A percentile compares a stretch with the other conserved stretches of the same genome.
Evolutionary conservation across 2,113 vertebrate genomes (phyloP).

Genomic region (Triplophysa siluroides): DNA sequence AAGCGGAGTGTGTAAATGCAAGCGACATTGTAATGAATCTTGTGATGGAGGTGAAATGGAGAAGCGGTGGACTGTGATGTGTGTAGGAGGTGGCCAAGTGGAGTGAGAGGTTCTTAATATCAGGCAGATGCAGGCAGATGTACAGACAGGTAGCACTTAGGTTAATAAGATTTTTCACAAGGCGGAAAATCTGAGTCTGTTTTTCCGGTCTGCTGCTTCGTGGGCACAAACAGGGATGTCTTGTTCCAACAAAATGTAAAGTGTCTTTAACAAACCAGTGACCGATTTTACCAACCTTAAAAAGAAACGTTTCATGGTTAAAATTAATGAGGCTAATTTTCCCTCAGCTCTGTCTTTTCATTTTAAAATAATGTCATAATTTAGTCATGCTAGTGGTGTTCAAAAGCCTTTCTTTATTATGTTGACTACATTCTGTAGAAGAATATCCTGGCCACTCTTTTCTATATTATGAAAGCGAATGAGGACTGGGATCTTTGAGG

Average conservation of each 20-base stretch:
- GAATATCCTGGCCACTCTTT: no score
- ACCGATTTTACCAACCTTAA: constrained; percentile 23
- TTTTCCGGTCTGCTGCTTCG: constrained; percentile 36
- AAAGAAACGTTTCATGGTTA: constrained; percentile 32
- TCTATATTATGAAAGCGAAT: no score
- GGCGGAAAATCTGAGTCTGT: constrained; percentile 46
- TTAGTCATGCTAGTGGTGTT: no score
- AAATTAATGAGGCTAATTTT: constrained; percentile 34
- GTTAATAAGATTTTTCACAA: constrained; percentile 58
- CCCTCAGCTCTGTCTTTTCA: constrained; percentile 20
- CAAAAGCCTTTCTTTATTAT: no score
- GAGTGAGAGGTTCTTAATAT: constrained; percentile 31
- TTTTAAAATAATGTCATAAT: not conserved
- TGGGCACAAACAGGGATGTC: constrained; percentile 39
- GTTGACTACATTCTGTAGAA: no score
- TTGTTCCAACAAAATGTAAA: constrained; percentile 55
- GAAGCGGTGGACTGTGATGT: constrained; percentile 16
- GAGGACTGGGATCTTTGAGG: no score
- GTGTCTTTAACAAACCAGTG: constrained; percentile 42
- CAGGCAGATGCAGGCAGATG: constrained; percentile 26
- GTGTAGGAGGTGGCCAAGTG: constrained; percentile 8
- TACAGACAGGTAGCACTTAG: constrained; percentile 53
- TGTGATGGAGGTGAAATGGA: constrained; percentile 10
- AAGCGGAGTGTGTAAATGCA: constrained; percentile 36
- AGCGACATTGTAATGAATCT: constrained; percentile 33